Base-by-base conservation (phyloP, 2,888 invertebrate species). In the Platycnemis pennipes region DNA sequence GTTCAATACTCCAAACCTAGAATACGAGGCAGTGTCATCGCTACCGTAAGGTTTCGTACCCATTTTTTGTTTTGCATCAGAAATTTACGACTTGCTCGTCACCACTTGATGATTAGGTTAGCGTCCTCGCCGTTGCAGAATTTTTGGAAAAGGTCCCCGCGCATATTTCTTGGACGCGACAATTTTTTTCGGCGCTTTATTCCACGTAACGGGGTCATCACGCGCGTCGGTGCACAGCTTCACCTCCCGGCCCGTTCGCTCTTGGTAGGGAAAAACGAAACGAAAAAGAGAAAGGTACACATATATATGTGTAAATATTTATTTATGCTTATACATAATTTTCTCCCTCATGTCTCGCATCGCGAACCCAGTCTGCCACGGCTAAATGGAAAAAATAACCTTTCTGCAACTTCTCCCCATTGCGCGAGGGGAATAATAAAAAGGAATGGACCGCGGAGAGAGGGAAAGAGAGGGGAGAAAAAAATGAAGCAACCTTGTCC, bases 171-270 rank as follows among this genome's bases (percentile, higher is more conserved):
- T 11, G 11, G 31, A 77, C 37, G 4, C 26, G 19, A n/a, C 7
- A 63, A 77, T 77, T 31, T 77, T n/a, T n/a, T 37, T 77, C 37
- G 77, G 16, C 37, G 37, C 0, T 63, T 8, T n/a, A 13, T 16
- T 77, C 37, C 77, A 77, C 77, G 77, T 77, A 77, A 77, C 77
- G 77, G 13, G 77, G 77, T 77, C 77, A 37, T 77, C 77, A 11
- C 37, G 77, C 37, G 77, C 77, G 37, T 77, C 77, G 77, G 31
- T 2, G 77, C 31, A 77, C 77, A 77, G 37, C 77, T 77, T 77
- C 11, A 37, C 77, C 77, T 63, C 63, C 19, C n/a, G 63, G 37
- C 7, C 63, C 63, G 26, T 11, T 37, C 11, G 37, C 77, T 2
- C 37, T 37, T 77, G 8, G 31, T 31, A 3, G 13, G 13, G 37